These are phyloP conservation scores for Todus mexicanus DNA, from an alignment of 2,797 vertebrate genomes.

Conservation along the genomic window DNA sequence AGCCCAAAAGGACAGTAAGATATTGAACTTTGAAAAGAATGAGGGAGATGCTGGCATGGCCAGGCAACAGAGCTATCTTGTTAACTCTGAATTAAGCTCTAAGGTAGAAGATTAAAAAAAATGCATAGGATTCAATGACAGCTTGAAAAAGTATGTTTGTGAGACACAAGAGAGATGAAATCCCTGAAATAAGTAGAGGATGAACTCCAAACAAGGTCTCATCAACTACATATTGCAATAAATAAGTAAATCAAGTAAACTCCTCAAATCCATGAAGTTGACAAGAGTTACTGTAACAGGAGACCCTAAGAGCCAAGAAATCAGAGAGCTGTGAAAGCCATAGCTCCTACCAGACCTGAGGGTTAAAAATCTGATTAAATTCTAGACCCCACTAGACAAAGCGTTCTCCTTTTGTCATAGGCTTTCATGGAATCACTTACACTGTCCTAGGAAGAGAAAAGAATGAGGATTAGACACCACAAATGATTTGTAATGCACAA, in stretches of 20 bases:
- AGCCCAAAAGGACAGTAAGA: not conserved
- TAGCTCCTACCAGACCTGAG: not conserved
- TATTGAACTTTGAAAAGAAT: not conserved
- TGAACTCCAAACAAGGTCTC: not conserved
- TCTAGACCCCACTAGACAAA: not conserved
- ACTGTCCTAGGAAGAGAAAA: not conserved
- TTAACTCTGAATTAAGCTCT: not conserved
- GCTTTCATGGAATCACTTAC: constrained; percentile 11
- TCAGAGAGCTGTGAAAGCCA: not conserved
- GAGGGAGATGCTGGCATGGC: not conserved
- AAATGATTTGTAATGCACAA: not conserved
- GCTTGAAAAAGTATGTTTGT: not conserved
- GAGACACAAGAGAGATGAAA: not conserved
- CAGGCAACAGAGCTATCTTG: not conserved
- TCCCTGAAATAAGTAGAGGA: not conserved
- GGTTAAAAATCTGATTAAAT: not conserved
- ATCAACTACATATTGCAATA: not conserved
- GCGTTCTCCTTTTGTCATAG: not conserved
- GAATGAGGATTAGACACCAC: not conserved
- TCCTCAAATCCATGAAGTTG: not conserved
- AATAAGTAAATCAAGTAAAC: not conserved
- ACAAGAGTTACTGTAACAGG: not conserved
- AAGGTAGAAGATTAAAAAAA: not conserved
- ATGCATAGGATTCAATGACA: not conserved
- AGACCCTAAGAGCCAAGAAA: not conserved